Evolutionary conservation across 2,888 invertebrate species (phyloP).

Genomic region (Epiblema foenella): DNA sequence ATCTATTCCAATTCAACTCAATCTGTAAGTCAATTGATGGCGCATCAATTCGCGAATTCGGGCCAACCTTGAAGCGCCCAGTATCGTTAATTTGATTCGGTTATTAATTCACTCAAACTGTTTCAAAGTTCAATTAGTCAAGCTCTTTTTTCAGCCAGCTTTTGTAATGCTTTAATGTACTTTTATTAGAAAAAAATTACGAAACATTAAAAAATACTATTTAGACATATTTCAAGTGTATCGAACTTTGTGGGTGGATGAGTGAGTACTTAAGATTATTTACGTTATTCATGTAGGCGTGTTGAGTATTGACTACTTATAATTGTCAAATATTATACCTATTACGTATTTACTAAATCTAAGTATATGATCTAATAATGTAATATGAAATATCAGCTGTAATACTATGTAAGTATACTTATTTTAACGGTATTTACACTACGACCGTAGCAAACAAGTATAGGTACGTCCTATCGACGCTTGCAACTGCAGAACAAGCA

Average conservation of each 20-base stretch:
- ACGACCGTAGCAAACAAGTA: too few species aligned
- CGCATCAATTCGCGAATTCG: conserved; percentile 30
- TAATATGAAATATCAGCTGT: neutral
- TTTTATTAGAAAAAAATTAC: too few species aligned
- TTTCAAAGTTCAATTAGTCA: neutral
- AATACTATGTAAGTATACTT: too few species aligned
- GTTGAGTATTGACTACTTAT: conserved; percentile 2
- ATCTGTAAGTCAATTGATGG: conserved; percentile 37
- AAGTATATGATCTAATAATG: too few species aligned
- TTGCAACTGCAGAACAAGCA: too few species aligned
- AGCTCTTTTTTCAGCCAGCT: neutral
- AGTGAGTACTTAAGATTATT: neutral
- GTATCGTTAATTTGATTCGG: conserved; percentile 7
- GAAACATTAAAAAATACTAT: too few species aligned
- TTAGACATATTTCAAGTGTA: too few species aligned
- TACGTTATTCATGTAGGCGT: neutral
- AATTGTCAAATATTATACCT: conserved; percentile 13
- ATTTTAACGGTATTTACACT: neutral
- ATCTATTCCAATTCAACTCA: conserved; percentile 45
- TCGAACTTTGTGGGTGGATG: neutral
- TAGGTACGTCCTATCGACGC: too few species aligned
- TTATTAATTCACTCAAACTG: conserved; percentile 8
- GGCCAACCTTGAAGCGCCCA: conserved; percentile 26
- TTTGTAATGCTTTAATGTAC: too few species aligned
- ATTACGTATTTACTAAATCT: neutral